phyloP scores from a whole-genome alignment of 2,113 vertebrate genomes.

The Cyprinodon tularosa region DNA sequence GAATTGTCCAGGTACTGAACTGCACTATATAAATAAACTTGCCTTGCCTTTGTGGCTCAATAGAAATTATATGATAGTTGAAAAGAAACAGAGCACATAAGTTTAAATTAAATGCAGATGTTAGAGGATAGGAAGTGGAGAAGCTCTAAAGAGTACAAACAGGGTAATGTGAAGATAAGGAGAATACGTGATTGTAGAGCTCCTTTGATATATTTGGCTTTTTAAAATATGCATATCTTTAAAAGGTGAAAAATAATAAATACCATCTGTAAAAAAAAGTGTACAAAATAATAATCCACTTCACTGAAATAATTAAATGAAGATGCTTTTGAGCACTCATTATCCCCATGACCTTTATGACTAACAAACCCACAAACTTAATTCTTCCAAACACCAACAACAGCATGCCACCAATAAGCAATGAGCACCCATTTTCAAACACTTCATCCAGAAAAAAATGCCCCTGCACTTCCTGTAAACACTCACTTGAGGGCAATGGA shows the following conservation, averaged over 20 bases:
- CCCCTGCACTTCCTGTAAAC: conserved; percentile 32
- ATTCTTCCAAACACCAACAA: neutral
- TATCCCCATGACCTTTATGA: no score
- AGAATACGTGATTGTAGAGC: neutral
- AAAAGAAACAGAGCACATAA: neutral
- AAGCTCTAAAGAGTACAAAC: no score
- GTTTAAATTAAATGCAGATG: no score
- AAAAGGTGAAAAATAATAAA: no score
- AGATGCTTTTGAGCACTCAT: neutral
- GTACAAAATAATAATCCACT: no score
- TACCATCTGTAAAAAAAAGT: no score
- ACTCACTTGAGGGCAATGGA: conserved; percentile 93
- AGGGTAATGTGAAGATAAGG: no score
- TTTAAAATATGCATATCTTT: no score
- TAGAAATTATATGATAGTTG: neutral
- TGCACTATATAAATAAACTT: neutral
- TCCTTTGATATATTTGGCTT: no score
- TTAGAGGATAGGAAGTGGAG: no score
- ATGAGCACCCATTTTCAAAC: neutral
- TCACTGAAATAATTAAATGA: no score
- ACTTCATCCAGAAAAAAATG: neutral
- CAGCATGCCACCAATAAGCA: neutral
- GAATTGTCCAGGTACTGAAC: no score
- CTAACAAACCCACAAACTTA: neutral
- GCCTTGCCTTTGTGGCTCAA: neutral